These are phyloP conservation scores for Euspilapteryx auroguttella DNA, from an alignment of 2,888 invertebrate species.

Conservation along the genomic window DNA sequence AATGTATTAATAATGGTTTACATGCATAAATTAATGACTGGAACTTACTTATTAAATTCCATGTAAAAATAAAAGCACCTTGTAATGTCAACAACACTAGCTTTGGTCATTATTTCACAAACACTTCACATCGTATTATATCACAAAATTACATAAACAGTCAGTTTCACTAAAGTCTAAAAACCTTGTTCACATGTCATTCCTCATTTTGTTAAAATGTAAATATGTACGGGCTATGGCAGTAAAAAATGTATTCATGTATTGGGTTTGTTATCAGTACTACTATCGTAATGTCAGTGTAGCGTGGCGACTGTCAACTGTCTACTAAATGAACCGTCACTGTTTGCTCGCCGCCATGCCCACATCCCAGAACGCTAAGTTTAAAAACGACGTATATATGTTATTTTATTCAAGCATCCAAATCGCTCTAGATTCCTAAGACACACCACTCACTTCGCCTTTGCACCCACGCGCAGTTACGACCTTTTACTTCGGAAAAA, in stretches of 20 bases:
- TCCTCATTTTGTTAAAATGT: no score
- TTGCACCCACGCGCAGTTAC: constrained; percentile 11
- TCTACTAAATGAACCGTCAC: constrained; percentile 60
- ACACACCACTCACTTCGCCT: constrained; percentile 10
- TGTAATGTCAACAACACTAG: background rate
- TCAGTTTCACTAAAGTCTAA: background rate
- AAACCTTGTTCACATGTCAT: background rate
- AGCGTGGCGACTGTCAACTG: constrained; percentile 61
- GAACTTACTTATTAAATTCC: no score
- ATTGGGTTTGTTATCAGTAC: constrained; percentile 51
- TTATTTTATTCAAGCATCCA: no score
- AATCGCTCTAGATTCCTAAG: no score
- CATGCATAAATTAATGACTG: no score
- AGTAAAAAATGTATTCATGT: constrained; percentile 38
- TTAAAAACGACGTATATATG: no score
- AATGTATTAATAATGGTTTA: no score
- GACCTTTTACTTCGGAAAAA: constrained; percentile 8
- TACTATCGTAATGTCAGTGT: constrained; percentile 58
- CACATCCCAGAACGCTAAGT: constrained; percentile 28
- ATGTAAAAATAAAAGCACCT: no score
- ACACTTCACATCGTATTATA: background rate
- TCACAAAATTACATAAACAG: background rate
- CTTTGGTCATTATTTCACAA: background rate
- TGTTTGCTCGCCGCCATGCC: constrained; percentile 54
- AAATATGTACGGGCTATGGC: constrained; percentile 12